A percentile compares a stretch with the other conserved stretches of the same genome.
Conservation (phyloP, 64 coral and sea anemone species). For the Trachythela sp. region DNA sequence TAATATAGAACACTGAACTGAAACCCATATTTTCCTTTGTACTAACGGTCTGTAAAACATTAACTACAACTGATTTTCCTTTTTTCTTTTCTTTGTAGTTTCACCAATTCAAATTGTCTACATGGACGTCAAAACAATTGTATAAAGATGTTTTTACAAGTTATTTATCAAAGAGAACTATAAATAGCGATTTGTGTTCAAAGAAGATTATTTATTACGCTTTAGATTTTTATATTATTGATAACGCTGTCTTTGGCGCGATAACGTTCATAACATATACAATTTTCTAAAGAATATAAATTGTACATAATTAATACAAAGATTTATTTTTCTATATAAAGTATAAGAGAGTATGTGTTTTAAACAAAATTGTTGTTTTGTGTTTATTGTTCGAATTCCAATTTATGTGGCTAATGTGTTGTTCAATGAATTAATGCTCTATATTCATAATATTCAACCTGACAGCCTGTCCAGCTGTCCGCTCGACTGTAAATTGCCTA, state of each 20-base stretch:
- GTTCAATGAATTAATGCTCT: no score
- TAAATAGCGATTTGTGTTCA: background rate
- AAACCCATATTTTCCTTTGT: no score
- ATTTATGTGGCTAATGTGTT: no score
- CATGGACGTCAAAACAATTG: background rate
- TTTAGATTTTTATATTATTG: background rate
- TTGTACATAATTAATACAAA: conserved; percentile 14
- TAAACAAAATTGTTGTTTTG: background rate
- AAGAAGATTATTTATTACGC: conserved; percentile 10
- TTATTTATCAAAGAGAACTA: conserved; percentile 15
- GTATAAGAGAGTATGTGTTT: background rate
- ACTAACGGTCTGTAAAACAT: no score
- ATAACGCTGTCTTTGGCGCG: background rate
- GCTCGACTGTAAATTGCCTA: no score
- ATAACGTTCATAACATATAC: background rate
- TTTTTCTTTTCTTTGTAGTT: background rate
- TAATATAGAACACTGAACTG: no score
- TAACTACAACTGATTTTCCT: background rate
- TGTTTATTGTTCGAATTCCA: no score
- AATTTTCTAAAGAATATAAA: conserved; percentile 15
- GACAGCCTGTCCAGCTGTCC: no score
- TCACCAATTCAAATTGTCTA: background rate
- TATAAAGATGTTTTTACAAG: conserved; percentile 17
- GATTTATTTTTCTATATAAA: background rate
- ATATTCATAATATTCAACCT: no score